Percentiles rank a stretch among this genome's conserved stretches.
Evolutionary conservation across 2,888 invertebrate species (phyloP).

Genomic region (Gymnocheta viridis): DNA sequence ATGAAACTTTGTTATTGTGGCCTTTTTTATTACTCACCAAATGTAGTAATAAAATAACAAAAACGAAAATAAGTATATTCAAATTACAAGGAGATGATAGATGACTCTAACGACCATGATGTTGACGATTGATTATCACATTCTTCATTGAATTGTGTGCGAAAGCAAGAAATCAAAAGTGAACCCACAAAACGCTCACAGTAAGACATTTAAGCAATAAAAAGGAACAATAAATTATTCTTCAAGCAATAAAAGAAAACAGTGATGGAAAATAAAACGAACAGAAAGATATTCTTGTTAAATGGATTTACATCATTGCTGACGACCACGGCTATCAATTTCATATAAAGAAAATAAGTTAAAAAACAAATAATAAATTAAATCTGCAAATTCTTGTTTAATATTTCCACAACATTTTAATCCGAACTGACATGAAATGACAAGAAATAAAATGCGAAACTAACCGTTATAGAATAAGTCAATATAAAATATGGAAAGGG

Average conservation of each 20-base stretch:
- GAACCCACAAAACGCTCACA: constrained; percentile 14
- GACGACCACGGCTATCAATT: constrained; percentile 16
- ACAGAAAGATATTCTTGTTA: constrained; percentile 16
- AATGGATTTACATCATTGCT: constrained; percentile 24
- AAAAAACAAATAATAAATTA: neutral
- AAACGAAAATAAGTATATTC: neutral
- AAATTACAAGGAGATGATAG: constrained; percentile 1
- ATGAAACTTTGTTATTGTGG: constrained; percentile 23
- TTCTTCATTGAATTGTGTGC: constrained; percentile 11
- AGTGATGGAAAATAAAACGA: constrained; percentile 5
- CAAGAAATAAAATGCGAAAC: neutral
- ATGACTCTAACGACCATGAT: neutral
- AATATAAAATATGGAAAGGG: neutral
- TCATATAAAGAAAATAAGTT: constrained; percentile 21
- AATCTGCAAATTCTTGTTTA: constrained; percentile 23
- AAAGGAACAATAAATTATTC: neutral
- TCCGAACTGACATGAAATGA: neutral
- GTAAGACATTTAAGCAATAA: neutral
- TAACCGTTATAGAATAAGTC: neutral
- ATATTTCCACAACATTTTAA: constrained; percentile 41
- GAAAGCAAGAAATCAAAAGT: constrained; percentile 17
- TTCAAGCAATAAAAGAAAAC: constrained; percentile 20
- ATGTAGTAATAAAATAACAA: neutral
- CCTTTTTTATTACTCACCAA: constrained; percentile 8
- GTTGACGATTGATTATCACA: constrained; percentile 20